Base-by-base conservation (phyloP, 2,797 vertebrate species). In the Neosilurus hyrtlii region DNA sequence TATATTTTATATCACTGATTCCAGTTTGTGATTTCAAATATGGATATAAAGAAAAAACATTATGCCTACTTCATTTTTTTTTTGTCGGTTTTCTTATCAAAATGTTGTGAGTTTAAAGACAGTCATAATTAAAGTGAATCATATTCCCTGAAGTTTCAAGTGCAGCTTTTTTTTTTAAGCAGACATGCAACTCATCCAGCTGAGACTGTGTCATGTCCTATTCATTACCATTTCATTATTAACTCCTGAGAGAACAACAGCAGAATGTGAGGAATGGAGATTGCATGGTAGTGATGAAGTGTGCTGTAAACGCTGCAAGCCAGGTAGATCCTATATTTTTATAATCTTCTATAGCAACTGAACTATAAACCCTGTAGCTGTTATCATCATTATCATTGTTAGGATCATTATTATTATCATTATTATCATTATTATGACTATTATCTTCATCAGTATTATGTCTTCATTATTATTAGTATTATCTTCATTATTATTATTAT, bases 291-390 rank as follows among this genome's bases (percentile, higher is more conserved):
- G 0, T 3, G 0, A n/a, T 1, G 0, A 84, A 0, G 86, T 91
- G 54, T 93, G 91, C 89, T 95, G 94, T 84, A 0, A 54, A 0
- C 1, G 0, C 52, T 95, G 94, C 72, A 4, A 81, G 1, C 85
- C 91, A 87, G 94, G 94, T 95, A 78, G 82, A 86, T 74, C 9
- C 43, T 43, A 43, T 43, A 43, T 43, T 43, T 5, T 43, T 43
- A 43, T 43, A 52, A 52, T 6, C 4, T 24, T 22, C 8, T 68
- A 4, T 43, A 67, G 18, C 3, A 26, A 10, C 52, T 49, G 12
- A 9, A 51, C 22, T 70, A 12, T 43, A 51, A 70, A 6, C 11
- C 22, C 18, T 68, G 35, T 18, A 15, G 65, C 15, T 4, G 14
- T 70, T 49, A 30, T 30, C 30, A 30, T 30, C 30, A 30, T 30